phyloP scores from a whole-genome alignment of 1,140 invertebrate species.

The Neodiprion fabricii region DNA sequence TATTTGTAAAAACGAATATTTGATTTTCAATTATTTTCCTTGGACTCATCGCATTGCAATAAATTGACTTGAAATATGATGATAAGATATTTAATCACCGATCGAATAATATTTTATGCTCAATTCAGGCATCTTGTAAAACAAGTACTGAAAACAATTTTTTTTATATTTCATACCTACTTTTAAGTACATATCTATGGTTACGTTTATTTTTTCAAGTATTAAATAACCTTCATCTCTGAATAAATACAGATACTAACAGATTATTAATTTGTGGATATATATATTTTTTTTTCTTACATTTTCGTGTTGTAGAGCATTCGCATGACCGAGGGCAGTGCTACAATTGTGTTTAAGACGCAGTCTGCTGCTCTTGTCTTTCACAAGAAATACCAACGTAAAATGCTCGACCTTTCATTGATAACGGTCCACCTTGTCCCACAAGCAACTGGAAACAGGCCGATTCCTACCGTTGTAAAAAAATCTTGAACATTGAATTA shows the following conservation, averaged over 20 bases:
- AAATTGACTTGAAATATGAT: too few relatives aligned
- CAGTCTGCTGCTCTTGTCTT: conserved; percentile 64
- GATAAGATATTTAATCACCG: too few relatives aligned
- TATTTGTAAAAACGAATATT: too few relatives aligned
- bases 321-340: conserved; percentile 60
- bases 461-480: conserved; percentile 10
- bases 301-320: conserved; percentile 54
- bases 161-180: background rate
- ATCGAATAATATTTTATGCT: too few relatives aligned
- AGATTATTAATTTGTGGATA: conserved; percentile 42
- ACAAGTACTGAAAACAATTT: too few relatives aligned
- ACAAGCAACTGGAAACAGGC: conserved; percentile 33
- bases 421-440: conserved; percentile 61
- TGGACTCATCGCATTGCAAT: too few relatives aligned
- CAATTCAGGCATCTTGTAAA: too few relatives aligned
- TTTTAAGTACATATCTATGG: background rate
- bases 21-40: too few relatives aligned
- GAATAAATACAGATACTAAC: conserved; percentile 12
- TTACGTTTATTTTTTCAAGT: conserved; percentile 8
- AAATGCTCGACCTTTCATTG: conserved; percentile 66
- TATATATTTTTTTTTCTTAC: conserved; percentile 14
- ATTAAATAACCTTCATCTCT: background rate
- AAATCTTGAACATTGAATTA: conserved; percentile 10
- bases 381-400: conserved; percentile 67
- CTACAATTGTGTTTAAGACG: conserved; percentile 65